Evolutionary conservation across 2,888 invertebrate species (phyloP).

Genomic region (Ceramica pisi): DNA sequence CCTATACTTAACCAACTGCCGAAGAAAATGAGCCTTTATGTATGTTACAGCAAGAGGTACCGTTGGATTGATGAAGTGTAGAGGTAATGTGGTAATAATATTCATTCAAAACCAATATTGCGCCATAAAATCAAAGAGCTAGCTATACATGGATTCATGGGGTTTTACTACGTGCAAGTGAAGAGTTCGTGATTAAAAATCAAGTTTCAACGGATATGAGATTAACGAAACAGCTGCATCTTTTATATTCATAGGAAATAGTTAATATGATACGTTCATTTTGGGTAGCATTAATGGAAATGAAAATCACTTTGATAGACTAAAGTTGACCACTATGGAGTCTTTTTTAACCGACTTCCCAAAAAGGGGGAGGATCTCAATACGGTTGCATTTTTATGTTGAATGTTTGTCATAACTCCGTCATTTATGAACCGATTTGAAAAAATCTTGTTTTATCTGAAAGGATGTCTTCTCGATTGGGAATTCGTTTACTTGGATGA

Average conservation of each 20-base stretch:
- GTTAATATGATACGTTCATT: conserved; percentile 37
- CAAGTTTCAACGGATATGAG: conserved; percentile 63
- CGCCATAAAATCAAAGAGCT: conserved; percentile 57
- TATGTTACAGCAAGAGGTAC: rapidly evolving
- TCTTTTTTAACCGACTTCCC: too few relatives aligned
- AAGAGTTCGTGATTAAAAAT: conserved; percentile 61
- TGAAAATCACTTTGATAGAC: neutral
- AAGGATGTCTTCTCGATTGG: too few relatives aligned
- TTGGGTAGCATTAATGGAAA: conserved; percentile 1
- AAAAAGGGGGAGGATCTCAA: too few relatives aligned
- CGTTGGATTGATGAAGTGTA: rapidly evolving
- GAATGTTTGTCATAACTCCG: too few relatives aligned
- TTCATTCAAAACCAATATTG: conserved; percentile 61
- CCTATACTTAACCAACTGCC: rapidly evolving
- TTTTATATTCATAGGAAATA: conserved; percentile 48
- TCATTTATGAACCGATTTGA: too few relatives aligned
- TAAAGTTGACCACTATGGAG: too few relatives aligned
- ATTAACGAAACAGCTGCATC: conserved; percentile 47
- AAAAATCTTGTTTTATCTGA: too few relatives aligned
- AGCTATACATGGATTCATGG: conserved; percentile 23
- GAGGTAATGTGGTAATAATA: conserved; percentile 27
- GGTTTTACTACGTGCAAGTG: conserved; percentile 59
- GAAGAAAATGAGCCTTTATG: conserved; percentile 28
- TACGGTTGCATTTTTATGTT: too few relatives aligned
- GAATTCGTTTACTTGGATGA: too few relatives aligned